Percentiles rank a stretch among this genome's conserved stretches.
These are phyloP conservation scores for Oreochromis mossambicus DNA, from an alignment of 2,797 vertebrate genomes.

Conservation along the genomic window DNA sequence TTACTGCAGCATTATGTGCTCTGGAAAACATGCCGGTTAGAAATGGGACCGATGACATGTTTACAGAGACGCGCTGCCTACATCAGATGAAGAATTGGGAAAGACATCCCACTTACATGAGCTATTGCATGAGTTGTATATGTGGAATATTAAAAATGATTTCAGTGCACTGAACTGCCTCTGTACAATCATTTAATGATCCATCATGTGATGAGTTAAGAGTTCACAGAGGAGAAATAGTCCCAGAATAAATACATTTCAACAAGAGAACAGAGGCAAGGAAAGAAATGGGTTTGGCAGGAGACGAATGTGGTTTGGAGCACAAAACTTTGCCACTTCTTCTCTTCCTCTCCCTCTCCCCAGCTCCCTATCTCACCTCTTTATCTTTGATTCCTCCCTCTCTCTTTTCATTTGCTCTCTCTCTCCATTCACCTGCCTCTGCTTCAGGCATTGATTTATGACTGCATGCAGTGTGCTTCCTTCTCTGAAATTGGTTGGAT, in stretches of 20 bases:
- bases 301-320: slow-evolving; percentile 44
- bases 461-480: slow-evolving; percentile 8
- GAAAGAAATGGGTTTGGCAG: slow-evolving; percentile 42
- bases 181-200: slow-evolving; percentile 32
- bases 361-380: background rate
- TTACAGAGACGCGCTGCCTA: background rate
- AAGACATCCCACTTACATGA: background rate
- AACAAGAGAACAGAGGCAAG: background rate
- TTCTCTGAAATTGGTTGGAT: slow-evolving; percentile 43
- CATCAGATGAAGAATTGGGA: background rate
- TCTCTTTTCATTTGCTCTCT: background rate
- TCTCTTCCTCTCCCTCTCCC: background rate
- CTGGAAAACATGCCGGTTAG: background rate
- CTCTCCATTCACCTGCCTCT: slow-evolving; percentile 19
- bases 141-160: slow-evolving; percentile 29
- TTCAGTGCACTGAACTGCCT: slow-evolving; percentile 17
- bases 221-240: slow-evolving; percentile 39
- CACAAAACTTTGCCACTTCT: slow-evolving; percentile 15
- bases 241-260: slow-evolving; percentile 38
- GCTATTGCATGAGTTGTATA: background rate
- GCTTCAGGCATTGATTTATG: slow-evolving; percentile 50
- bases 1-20: background rate
- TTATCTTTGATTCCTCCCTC: background rate
- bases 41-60: background rate
- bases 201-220: slow-evolving; percentile 50